Evolutionary conservation across 2,113 vertebrate genomes (phyloP), one percentile per base, ranked within the genome.

Genomic region (Lamprologus speciosus): DNA sequence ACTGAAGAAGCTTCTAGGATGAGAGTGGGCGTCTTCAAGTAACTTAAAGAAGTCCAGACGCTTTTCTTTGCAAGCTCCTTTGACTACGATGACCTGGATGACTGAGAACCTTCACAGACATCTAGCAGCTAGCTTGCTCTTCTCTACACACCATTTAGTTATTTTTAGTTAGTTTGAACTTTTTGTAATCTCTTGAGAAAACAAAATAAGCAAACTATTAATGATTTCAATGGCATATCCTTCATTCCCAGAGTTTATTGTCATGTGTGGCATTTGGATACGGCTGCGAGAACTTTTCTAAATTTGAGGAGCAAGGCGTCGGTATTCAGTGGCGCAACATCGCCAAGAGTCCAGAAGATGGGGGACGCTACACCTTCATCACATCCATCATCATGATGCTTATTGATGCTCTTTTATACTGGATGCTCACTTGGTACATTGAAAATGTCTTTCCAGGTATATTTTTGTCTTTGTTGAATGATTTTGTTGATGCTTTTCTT

Each of bases 231-330:
- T 10, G 47, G 2, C 13, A 6, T 9, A 2, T 55, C 4, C 73
- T 68, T 84, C 13, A 7, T 19, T 89, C 85, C 58, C 91, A 99
- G 99, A 99, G 98, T 87, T 90, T 99, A 65, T 91, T 99, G 58
- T 99, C 99, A 40, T 97, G 98, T 6, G 99, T 99, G 85, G 98
- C 98, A 37, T 99, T 99, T 73, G 98, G 98, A 31, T 99, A 97
- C 1, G 99, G 98, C 91, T 99, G 98, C 4, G 98, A 99, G 89
- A 98, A 97, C 93, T 97, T 99, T 4, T 95, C 98, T 4, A 96
- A 97, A 19, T 98, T 97, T 2, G 99, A 99, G 91, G 97, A 98
- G 91, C 98, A 99, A 85, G 99, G 98, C 79, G 88, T 98, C 51
- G 98, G 98, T 2, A 97, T 99, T 58, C 98, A 99, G 91, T 99